Evolutionary conservation across 2,797 vertebrate genomes (phyloP).

Genomic region (Lerista edwardsae): DNA sequence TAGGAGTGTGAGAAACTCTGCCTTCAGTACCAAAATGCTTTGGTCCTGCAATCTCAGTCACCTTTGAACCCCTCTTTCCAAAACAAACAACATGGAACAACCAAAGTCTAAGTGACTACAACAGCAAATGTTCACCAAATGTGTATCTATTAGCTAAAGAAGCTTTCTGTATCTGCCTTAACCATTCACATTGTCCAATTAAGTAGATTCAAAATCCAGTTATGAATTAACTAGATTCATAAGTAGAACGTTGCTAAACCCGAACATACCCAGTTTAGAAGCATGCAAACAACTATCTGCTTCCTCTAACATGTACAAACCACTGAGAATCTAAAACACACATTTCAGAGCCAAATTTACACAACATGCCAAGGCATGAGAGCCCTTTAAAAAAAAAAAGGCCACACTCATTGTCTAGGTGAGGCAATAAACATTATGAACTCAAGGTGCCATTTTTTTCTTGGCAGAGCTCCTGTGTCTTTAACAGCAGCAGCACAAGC

Average conservation of each 20-base stretch:
- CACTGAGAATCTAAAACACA: background rate
- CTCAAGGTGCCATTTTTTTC: background rate
- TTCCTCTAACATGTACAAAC: background rate
- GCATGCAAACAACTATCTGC: background rate
- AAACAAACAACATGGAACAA: slow-evolving; percentile 5
- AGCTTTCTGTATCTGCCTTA: background rate
- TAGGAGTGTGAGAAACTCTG: background rate
- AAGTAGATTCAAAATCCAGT: too few relatives aligned
- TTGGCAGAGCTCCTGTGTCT: background rate
- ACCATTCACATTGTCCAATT: too few relatives aligned
- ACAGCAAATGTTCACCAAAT: background rate
- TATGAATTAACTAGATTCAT: too few relatives aligned
- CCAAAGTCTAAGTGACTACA: background rate
- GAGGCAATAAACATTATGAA: background rate
- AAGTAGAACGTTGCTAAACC: background rate
- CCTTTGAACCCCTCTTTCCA: background rate
- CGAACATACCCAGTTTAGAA: too few relatives aligned
- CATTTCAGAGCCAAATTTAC: background rate
- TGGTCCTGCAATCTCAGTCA: background rate
- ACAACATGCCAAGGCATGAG: background rate
- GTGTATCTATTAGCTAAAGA: background rate
- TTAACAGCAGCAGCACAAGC: background rate
- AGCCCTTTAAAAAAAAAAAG: background rate
- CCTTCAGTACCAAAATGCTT: background rate
- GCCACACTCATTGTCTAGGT: background rate